phyloP scores from a whole-genome alignment of 1,140 invertebrate species.

The Neodiprion pinetum region DNA sequence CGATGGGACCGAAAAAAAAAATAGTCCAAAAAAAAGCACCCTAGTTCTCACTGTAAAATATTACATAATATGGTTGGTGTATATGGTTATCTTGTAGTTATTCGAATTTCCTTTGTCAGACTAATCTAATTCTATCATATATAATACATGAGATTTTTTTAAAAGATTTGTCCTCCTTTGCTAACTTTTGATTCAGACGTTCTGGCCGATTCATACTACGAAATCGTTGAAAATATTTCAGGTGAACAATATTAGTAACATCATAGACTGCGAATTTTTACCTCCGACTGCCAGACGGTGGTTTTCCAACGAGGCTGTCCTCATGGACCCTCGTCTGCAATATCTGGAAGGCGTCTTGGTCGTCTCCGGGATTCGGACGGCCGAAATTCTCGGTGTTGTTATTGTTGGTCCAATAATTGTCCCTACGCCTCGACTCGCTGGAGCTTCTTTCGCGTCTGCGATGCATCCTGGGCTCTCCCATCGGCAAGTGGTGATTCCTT shows the following conservation, averaged over 20 bases:
- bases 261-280: conserved; percentile 18
- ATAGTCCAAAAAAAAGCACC: no score
- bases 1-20: no score
- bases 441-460: conserved; percentile 40
- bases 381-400: conserved; percentile 46
- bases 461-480: conserved; percentile 27
- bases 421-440: conserved; percentile 42
- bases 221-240: conserved; percentile 4
- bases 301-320: conserved; percentile 48
- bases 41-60: no score
- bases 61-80: no score
- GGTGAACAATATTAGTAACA: no score
- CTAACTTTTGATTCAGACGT: no score
- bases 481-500: conserved; percentile 28
- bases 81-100: no score
- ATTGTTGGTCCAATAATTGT: conserved; percentile 50
- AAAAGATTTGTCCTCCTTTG: background rate
- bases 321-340: conserved; percentile 50
- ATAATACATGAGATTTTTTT: background rate
- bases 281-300: conserved; percentile 46
- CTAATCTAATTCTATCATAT: no score
- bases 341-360: conserved; percentile 52
- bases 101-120: no score
- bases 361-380: conserved; percentile 36
- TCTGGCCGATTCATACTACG: background rate